Percentiles rank a stretch among this genome's conserved stretches.
Conservation (phyloP, 2,888 invertebrate genomes). For the Drosophila helvetica region DNA sequence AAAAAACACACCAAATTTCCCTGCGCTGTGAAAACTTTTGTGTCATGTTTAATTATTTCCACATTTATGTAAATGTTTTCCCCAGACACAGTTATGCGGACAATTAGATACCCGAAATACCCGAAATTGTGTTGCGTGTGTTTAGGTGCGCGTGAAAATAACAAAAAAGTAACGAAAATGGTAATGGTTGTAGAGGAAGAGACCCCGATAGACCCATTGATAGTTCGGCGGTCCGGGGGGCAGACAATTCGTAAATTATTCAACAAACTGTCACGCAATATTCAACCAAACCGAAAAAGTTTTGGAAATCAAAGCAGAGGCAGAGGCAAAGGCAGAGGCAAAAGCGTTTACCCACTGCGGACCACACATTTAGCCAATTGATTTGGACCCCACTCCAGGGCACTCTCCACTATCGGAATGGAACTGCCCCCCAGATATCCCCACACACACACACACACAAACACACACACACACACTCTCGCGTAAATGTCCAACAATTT, state of each 20-base stretch:
- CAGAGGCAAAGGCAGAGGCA: too few species aligned
- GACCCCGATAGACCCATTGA: slow-evolving; percentile 33
- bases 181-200: slow-evolving; percentile 6
- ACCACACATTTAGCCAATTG: slow-evolving; percentile 66
- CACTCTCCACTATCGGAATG: slow-evolving; percentile 7
- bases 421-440: slow-evolving; percentile 38
- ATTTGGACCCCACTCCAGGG: slow-evolving; percentile 38
- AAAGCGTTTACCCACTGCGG: slow-evolving; percentile 59
- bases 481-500: slow-evolving; percentile 72
- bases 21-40: slow-evolving; percentile 66
- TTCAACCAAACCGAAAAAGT: slow-evolving; percentile 42
- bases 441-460: slow-evolving; percentile 58
- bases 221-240: slow-evolving; percentile 26
- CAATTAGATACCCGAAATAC: slow-evolving; percentile 69
- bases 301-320: slow-evolving; percentile 70
- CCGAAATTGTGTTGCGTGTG: slow-evolving; percentile 75
- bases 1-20: slow-evolving; percentile 54
- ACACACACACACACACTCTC: slow-evolving; percentile 54
- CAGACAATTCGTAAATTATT: slow-evolving; percentile 74
- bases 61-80: slow-evolving; percentile 71
- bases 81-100: slow-evolving; percentile 55
- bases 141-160: slow-evolving; percentile 77
- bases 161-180: slow-evolving; percentile 23
- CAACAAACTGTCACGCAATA: slow-evolving; percentile 80
- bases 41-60: slow-evolving; percentile 78